Percentiles rank a stretch among this genome's conserved stretches.
phyloP scores from a whole-genome alignment of 2,113 vertebrate genomes.

The Protobothrops mucrosquamatus region DNA sequence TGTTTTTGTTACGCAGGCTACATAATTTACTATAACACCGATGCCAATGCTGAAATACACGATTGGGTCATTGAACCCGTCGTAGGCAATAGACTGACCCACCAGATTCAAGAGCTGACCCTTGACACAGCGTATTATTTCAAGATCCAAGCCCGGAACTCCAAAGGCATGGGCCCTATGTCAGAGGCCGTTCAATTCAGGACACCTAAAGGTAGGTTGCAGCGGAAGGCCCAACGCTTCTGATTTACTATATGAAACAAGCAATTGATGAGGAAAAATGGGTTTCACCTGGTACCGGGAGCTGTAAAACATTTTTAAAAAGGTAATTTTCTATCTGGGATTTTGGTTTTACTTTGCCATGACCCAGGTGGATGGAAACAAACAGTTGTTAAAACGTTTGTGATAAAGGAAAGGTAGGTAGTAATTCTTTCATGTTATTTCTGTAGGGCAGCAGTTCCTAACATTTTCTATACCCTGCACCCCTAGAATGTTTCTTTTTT shows the following conservation, averaged over 20 bases:
- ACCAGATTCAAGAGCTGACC: constrained; percentile 97
- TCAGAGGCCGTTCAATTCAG: constrained; percentile 95
- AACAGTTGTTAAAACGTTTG: neutral
- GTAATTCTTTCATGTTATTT: neutral
- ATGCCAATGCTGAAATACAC: constrained; percentile 93
- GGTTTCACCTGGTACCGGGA: neutral
- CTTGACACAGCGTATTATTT: constrained; percentile 97
- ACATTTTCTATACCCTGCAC: too few relatives aligned
- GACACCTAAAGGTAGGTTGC: constrained; percentile 87
- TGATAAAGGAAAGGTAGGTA: neutral
- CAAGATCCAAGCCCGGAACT: constrained; percentile 98
- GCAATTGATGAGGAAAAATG: neutral
- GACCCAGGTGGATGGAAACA: neutral
- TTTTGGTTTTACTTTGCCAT: rapidly evolving
- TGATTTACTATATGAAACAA: rapidly evolving
- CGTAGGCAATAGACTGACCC: constrained; percentile 92
- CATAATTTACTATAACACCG: constrained; percentile 98
- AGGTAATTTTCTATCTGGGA: rapidly evolving
- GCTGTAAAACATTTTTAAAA: neutral
- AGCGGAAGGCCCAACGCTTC: rapidly evolving
- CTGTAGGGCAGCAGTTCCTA: neutral
- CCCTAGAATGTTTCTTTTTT: too few relatives aligned
- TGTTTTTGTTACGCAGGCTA: constrained; percentile 77
- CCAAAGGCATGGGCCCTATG: constrained; percentile 98
- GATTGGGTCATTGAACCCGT: constrained; percentile 99